Conservation (phyloP, 2,113 vertebrate genomes). For the Baryphthengus martii region DNA sequence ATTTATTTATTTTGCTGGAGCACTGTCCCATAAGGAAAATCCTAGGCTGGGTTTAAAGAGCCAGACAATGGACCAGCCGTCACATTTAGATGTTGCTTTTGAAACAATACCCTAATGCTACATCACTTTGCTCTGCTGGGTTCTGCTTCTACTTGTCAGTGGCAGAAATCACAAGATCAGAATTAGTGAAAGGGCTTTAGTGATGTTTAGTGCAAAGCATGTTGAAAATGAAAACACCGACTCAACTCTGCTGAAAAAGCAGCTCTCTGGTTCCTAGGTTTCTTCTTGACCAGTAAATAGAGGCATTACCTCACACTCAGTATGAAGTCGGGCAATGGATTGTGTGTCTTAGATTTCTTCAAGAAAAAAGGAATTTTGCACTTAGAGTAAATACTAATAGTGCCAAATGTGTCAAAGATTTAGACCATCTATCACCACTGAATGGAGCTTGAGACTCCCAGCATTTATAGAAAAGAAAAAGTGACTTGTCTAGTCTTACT, state of each 20-base stretch:
- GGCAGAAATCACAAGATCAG: constrained; percentile 60
- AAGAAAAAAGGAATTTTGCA: not conserved
- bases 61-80: constrained; percentile 35
- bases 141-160: constrained; percentile 25
- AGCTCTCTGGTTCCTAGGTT: not conserved
- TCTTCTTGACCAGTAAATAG: not conserved
- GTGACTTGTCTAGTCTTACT: not conserved
- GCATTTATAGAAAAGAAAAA: not conserved
- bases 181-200: constrained; percentile 19
- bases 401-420: not conserved
- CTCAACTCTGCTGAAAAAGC: constrained; percentile 57
- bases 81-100: constrained; percentile 63
- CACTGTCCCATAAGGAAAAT: constrained; percentile 58
- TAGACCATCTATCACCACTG: not conserved
- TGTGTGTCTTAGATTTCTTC: not conserved
- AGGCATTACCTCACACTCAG: not conserved
- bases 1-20: constrained; percentile 54
- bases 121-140: constrained; percentile 51
- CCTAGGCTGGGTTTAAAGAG: constrained; percentile 47
- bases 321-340: not conserved
- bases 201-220: constrained; percentile 39
- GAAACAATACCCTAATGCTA: constrained; percentile 50
- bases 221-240: constrained; percentile 34
- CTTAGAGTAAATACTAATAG: not conserved
- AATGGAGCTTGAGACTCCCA: not conserved